Evolutionary conservation across 2,797 vertebrate species (phyloP), one percentile per base, ranked within the genome.

Genomic region (Sebastiscus albofasciatus): DNA sequence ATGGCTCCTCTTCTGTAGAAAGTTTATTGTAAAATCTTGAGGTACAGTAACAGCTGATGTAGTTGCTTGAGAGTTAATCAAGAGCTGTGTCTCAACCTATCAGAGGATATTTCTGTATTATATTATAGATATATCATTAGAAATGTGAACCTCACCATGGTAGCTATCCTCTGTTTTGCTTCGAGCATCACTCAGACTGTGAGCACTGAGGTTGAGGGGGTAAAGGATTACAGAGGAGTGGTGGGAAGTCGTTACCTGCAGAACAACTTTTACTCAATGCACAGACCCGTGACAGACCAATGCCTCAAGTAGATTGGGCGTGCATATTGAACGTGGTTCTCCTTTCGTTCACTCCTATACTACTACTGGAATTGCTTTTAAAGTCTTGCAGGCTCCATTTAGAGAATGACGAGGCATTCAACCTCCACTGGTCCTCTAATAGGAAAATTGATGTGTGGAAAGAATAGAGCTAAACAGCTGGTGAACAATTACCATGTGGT

Each of bases 371-470:
- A 89, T 88, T 83, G 78, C 85, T 90, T 90, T 90, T 71, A 85
- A 73, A 71, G 72, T 87, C 65, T 86, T 79, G 70, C 79, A 89
- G 84, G 82, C 77, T 85, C 85, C 81, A 89, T 94, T 93, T 87
- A 81, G 80, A 87, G 75, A 90, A 88, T 81, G 84, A 80, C 31
- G 14, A 74, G 61, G 68, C 83, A 66, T 84, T 90, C 85, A 89
- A 83, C 86, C 82, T 85, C 83, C 65, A 59, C 81, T 67, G 77
- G 61, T 73, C 68, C 62, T 81, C 75, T 86, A 90, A 91, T 86
- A 85, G 85, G 83, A 88, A 88, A 89, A 90, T 64, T 80, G 86
- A 90, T 81, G 89, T 79, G 81, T 78, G 74, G 81, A 83, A 90
- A 80, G 72, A 82, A 79, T 29, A 36, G 72, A 72, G 58, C 75